These are phyloP conservation scores for Drosophila koepferae DNA, from an alignment of 2,888 invertebrate species.

Conservation along the genomic window DNA sequence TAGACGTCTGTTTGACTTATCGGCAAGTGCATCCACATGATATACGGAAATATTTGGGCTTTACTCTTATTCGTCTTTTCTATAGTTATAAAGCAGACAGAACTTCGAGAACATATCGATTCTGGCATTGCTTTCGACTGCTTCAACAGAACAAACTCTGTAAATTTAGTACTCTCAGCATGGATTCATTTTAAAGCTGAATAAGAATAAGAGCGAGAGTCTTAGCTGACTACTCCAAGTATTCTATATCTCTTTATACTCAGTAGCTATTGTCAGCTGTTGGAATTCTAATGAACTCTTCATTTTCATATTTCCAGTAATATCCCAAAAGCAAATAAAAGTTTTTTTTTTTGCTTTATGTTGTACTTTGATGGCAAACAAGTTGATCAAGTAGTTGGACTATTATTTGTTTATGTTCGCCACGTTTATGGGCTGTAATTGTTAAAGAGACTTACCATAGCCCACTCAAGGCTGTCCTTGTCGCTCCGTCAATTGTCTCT, in stretches of 20 bases:
- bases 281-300: background rate
- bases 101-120: background rate
- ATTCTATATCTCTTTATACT: no score
- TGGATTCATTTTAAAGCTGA: no score
- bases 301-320: background rate
- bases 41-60: background rate
- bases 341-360: background rate
- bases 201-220: no score
- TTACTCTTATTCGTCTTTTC: background rate
- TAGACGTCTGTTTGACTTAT: background rate
- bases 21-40: slow-evolving; percentile 4
- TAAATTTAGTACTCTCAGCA: no score
- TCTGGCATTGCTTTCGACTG: no score
- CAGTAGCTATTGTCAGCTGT: no score
- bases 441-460: slow-evolving; percentile 48
- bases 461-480: slow-evolving; percentile 42
- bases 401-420: slow-evolving; percentile 35
- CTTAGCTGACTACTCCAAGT: no score
- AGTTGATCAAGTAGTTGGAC: slow-evolving; percentile 29
- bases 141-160: no score
- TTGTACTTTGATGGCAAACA: slow-evolving; percentile 11
- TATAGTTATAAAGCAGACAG: background rate
- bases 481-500: background rate
- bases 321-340: no score
- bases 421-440: slow-evolving; percentile 27